Base-by-base conservation (phyloP, 2,888 invertebrate genomes). In the Amblyteles armatorius region DNA sequence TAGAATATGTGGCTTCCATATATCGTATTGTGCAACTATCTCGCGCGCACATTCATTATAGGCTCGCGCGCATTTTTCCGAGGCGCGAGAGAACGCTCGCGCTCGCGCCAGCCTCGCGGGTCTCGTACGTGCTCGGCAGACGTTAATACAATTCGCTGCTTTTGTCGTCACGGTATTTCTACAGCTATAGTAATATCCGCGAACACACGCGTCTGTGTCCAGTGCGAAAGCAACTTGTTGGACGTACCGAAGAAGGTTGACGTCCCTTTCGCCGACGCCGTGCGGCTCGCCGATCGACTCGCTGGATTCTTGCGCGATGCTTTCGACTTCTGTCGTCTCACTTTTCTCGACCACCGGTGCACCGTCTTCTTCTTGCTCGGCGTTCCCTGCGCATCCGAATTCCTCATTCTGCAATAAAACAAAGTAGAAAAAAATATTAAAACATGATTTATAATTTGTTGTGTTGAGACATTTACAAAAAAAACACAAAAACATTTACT, bases 311-410 rank as follows among this genome's bases (percentile, higher is more conserved):
- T 93, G 84, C 94, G 95, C 1, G 95, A 95, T 7, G 95, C 94
- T 87, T 95, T 96, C 85, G 95, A 95, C 94, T 96, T 95, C 88
- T 96, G 96, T 85, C 96, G 95, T 65, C 96, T 94, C 57, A 95
- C 95, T 92, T 96, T 96, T 90, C 95, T 95, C 13, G 96, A 95
- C 96, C 96, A 96, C 89, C 95, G 88, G 9, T 87, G 89, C 7
- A 81, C 86, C 7, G 81, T 29, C 57, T 88, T 90, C 76, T 89
- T 92, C 68, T 89, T 90, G 57, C 29, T 81, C 19, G 85, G 52
- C 5, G 52, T 36, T 11, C 33, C 52, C 9, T 74, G 80, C 50
- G 72, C 50, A 33, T 86, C 86, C 3, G 67, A 50, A 73, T 65
- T 79, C 50, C 79, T 84, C 36, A 44, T 50, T 9, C 88, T 88